Conservation (phyloP, 2,888 invertebrate genomes). For the Spisula solida region DNA sequence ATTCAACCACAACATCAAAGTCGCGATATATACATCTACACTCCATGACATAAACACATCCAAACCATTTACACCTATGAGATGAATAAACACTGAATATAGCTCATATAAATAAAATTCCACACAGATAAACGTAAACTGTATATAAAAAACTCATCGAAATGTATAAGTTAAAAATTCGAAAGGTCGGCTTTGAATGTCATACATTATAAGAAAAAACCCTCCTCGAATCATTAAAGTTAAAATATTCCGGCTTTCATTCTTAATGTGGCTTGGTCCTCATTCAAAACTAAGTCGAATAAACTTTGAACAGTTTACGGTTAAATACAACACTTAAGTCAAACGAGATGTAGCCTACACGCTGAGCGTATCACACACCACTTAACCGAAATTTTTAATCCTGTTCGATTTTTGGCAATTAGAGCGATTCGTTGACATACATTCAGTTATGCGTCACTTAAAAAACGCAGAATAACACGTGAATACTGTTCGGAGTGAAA, state of each 20-base stretch:
- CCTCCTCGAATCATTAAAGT: background rate
- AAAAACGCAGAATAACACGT: background rate
- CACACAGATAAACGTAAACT: background rate
- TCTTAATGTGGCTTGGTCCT: background rate
- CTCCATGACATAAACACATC: background rate
- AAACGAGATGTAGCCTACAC: background rate
- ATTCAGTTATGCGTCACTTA: background rate
- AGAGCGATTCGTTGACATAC: background rate
- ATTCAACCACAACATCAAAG: no score
- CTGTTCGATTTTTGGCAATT: conserved; percentile 23
- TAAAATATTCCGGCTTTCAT: background rate
- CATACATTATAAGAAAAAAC: background rate
- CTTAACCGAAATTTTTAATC: background rate
- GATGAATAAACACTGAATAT: background rate
- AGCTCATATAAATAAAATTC: background rate
- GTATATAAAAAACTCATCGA: background rate
- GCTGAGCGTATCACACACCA: background rate
- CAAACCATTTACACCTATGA: background rate
- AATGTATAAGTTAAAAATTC: background rate
- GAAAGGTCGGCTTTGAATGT: background rate
- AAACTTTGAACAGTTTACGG: background rate
- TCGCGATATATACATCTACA: no score
- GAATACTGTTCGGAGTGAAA: background rate
- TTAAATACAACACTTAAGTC: background rate
- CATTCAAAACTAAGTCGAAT: background rate